Evolutionary conservation across 2,797 vertebrate genomes (phyloP).

Genomic region (Spea hammondii): DNA sequence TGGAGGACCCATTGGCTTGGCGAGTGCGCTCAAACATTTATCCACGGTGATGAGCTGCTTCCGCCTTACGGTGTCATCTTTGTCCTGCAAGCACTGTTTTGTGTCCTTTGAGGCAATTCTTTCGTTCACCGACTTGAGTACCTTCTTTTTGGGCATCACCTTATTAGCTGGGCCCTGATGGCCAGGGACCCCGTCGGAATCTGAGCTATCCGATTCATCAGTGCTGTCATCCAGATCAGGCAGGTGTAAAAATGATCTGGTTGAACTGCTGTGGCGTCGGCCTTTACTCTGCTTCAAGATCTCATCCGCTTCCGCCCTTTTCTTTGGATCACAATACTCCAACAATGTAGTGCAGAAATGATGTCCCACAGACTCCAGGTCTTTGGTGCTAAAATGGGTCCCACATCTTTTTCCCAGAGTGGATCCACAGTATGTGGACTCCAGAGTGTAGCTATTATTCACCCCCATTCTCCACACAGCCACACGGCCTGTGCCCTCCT

Average conservation of each 20-base stretch:
- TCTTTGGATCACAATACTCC: conserved; percentile 64
- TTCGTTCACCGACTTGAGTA: conserved; percentile 58
- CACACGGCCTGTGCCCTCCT: conserved; percentile 70
- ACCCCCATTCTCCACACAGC: conserved; percentile 74
- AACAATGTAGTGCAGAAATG: conserved; percentile 70
- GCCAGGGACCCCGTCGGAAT: conserved; percentile 59
- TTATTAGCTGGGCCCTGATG: conserved; percentile 56
- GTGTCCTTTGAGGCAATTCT: conserved; percentile 50
- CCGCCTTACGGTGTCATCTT: no score
- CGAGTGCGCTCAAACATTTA: no score
- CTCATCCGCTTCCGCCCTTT: conserved; percentile 64
- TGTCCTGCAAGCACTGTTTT: conserved; percentile 51
- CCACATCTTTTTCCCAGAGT: conserved; percentile 65
- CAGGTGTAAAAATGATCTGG: conserved; percentile 45
- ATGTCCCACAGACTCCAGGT: conserved; percentile 66
- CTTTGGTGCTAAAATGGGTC: conserved; percentile 66
- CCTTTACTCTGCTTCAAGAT: conserved; percentile 52
- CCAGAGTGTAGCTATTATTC: conserved; percentile 74
- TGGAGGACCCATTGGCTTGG: no score
- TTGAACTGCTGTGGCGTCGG: conserved; percentile 27
- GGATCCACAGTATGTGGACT: conserved; percentile 71
- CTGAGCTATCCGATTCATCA: conserved; percentile 66
- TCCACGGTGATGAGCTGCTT: no score
- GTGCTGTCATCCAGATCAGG: conserved; percentile 64
- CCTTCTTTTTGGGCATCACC: conserved; percentile 56